Evolutionary conservation across 1,140 invertebrate genomes (phyloP).

Genomic region (Chymomyza costata): DNA sequence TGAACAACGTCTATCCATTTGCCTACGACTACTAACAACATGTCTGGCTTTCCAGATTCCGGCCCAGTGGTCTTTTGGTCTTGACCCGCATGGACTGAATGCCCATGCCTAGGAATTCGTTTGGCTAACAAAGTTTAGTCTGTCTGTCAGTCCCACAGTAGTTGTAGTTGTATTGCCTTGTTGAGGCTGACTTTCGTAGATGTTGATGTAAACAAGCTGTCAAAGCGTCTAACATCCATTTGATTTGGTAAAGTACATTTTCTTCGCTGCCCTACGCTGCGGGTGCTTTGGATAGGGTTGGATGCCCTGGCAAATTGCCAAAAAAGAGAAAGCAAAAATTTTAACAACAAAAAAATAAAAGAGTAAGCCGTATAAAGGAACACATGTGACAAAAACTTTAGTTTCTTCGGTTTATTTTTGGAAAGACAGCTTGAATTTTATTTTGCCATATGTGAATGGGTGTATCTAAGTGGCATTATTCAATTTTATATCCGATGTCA

Average conservation of each 20-base stretch:
- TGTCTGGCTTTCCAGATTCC: conserved; percentile 14
- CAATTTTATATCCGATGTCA: no score
- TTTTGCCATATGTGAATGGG: no score
- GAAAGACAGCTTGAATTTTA: no score
- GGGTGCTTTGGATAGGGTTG: conserved; percentile 11
- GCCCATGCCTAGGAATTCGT: no score
- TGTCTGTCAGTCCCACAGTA: conserved; percentile 9
- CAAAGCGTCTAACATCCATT: conserved; percentile 52
- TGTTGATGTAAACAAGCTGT: conserved; percentile 65
- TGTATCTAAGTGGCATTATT: no score
- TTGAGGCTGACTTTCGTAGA: conserved; percentile 4
- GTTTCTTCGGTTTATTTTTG: no score
- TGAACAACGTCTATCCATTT: conserved; percentile 38
- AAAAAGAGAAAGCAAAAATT: no score
- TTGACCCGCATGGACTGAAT: conserved; percentile 26
- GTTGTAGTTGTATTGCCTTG: conserved; percentile 9
- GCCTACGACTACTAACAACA: conserved; percentile 45
- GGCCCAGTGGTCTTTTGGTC: conserved; percentile 10
- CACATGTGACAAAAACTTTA: no score
- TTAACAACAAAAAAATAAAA: no score
- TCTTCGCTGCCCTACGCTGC: conserved; percentile 1
- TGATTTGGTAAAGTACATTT: conserved; percentile 40
- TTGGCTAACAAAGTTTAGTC: conserved; percentile 8
- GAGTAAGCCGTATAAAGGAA: no score
- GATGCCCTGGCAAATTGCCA: no score